Evolutionary conservation across 2,797 vertebrate genomes (phyloP), one percentile per base, ranked within the genome.

Genomic region (Naso thynnoides): DNA sequence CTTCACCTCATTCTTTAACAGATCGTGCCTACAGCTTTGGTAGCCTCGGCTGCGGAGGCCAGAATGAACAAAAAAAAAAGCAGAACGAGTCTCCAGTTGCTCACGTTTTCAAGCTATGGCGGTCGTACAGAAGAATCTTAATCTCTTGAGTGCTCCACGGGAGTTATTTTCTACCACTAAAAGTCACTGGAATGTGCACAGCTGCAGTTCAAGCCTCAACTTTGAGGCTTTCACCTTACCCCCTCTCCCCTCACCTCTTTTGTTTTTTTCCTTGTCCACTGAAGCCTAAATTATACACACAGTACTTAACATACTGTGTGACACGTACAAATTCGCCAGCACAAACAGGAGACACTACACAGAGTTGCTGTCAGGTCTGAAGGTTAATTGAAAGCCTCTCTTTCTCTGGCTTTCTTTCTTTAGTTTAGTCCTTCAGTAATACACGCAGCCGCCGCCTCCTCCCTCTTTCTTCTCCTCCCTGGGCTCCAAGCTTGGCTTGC

Each of bases 351-450:
- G 68, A 78, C 42, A 8, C 70, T 21, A 39, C 41, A 70, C 63
- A 76, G 70, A 78, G 65, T 50, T 49, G 62, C 80, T 67, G 77
- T 70, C 69, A 63, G 68, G n/a, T 10, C 58, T 87, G 79, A 86
- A 87, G 83, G 82, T 90, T 92, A 92, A 90, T 82, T 87, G 79
- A 91, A 86, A 89, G 60, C 73, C 68, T 63, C 59, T 55, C 68
- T 72, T 48, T 66, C 70, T 49, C 62, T 26, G 18, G 67, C 72
- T 77, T 56, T 73, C 52, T 49, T 61, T 74, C 79, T 85, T 79
- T 88, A 67, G 80, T 83, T 87, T 69, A 78, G 75, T 41, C 76
- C 65, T 73, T 79, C 69, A 76, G 62, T 79, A 76, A 80, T 70
- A 70, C 70, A 71, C 74, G 31, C 64, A 72, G 47, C 56, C 42